Base-by-base conservation (phyloP, 2,113 vertebrate species). In the Thalassoma bifasciatum region DNA sequence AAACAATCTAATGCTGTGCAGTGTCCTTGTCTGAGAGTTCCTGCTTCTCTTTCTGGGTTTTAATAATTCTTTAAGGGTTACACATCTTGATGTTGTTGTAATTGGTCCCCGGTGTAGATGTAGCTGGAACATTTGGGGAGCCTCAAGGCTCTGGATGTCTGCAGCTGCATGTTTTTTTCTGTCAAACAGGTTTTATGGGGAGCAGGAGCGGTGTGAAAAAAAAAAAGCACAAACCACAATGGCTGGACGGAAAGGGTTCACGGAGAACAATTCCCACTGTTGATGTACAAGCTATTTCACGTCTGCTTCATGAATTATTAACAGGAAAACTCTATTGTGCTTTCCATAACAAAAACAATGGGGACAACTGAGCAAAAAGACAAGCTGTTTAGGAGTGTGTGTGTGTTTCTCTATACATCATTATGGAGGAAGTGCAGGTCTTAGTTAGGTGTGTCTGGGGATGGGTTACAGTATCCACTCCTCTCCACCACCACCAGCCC, bases 281-380 rank as follows among this genome's bases (percentile, higher is more conserved):
- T 85, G 79, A 86, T 86, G 85, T 74, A 81, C 72, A 17, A 81
- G 83, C 72, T 76, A 80, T 81, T 88, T 72, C 73, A 68, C 66
- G 66, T 82, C 79, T 86, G 88, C 79, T 87, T 76, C 87, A 87
- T 91, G 65, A 89, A 92, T 91, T 86, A 88, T 89, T 90, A 85
- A 92, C 66, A 64, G 40, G 30, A 65, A 58, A 62, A 56, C 78
- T 82, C 85, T 79, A 90, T 89, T 88, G 83, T 87, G 75, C 81
- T 82, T 46, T 26, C 47, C 60, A 84, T 57, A 85, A 83, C 76
- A 86, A 87, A 77, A 90, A 86, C 81, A 85, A 84, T 57, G 49
- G 51, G 67, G 83, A 86, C 30, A 77, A 82, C 82, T 44, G 65
- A 67, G 72, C 44, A 38, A 79, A 72, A 65, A 66, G 37, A 59